These are phyloP conservation scores for Nematostella vectensis DNA, from an alignment of 92 coral and sea anemone species.

Conservation along the genomic window DNA sequence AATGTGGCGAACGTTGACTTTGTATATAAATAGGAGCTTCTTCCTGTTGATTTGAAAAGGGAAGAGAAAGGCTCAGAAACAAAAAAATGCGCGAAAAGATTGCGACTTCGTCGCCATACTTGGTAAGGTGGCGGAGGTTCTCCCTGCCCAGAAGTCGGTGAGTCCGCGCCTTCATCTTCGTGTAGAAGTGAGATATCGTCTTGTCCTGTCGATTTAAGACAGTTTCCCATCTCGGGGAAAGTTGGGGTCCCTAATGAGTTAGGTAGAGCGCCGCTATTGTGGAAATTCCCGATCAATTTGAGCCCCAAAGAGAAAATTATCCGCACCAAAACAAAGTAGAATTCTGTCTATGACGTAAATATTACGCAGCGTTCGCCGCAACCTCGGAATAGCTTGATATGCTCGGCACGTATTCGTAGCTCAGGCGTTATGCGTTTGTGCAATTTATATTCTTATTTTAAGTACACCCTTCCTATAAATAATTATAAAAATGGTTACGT, in stretches of 20 bases:
- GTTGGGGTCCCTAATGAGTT: constrained; percentile 12
- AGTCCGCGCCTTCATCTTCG: constrained; percentile 88
- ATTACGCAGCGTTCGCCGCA: constrained; percentile 5
- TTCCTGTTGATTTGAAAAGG: constrained; percentile 37
- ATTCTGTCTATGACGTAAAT: constrained; percentile 48
- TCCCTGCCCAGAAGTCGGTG: constrained; percentile 88
- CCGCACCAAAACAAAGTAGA: constrained; percentile 67
- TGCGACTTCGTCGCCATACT: constrained; percentile 43
- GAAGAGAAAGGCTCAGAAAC: background rate
- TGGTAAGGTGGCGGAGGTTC: constrained; percentile 99
- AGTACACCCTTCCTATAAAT: too few species aligned
- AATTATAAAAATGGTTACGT: too few species aligned
- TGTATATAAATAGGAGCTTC: constrained; percentile 97
- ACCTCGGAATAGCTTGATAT: too few species aligned
- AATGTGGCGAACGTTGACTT: constrained; percentile 96
- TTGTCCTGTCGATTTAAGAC: constrained; percentile 83
- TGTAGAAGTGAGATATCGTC: constrained; percentile 96
- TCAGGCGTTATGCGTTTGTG: background rate
- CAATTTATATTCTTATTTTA: too few species aligned
- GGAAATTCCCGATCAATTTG: constrained; percentile 15
- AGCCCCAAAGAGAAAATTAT: constrained; percentile 64
- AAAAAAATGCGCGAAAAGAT: constrained; percentile 2
- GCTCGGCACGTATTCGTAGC: background rate
- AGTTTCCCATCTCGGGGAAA: constrained; percentile 96
- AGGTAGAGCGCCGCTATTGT: constrained; percentile 17